Percentiles rank a stretch among this genome's conserved stretches.
These are phyloP conservation scores for Trypoxylon attenuatum DNA, from an alignment of 2,888 invertebrate species.

Conservation along the genomic window DNA sequence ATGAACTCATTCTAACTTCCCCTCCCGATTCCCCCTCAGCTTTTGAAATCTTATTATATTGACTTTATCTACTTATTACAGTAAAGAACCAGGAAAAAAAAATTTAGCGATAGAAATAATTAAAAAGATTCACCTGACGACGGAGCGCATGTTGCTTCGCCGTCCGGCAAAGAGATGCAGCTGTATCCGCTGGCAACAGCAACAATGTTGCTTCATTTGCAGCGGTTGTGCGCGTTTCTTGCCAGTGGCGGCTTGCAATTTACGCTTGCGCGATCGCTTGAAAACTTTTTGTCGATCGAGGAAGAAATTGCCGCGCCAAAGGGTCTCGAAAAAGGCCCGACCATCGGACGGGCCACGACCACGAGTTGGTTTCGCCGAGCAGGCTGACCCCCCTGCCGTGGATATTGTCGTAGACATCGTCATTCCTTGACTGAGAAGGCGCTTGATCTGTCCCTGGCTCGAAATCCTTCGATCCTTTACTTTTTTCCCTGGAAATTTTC, in stretches of 20 bases:
- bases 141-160: conserved; percentile 67
- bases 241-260: conserved; percentile 61
- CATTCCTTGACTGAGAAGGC: conserved; percentile 37
- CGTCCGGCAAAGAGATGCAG: conserved; percentile 69
- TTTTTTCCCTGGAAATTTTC: no score
- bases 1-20: no score
- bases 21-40: no score
- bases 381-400: no score
- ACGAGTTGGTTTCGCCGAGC: conserved; percentile 61
- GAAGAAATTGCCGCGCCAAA: conserved; percentile 82
- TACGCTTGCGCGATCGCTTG: conserved; percentile 67
- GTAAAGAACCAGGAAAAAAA: neutral
- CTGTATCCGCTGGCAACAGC: conserved; percentile 70
- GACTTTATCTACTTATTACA: neutral
- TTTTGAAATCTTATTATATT: neutral
- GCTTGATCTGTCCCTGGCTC: neutral
- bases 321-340: conserved; percentile 82
- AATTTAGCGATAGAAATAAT: no score
- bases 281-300: conserved; percentile 67
- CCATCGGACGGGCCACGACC: conserved; percentile 77
- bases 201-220: conserved; percentile 61
- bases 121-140: conserved; percentile 68
- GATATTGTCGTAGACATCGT: conserved; percentile 70
- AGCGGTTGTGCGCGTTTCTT: conserved; percentile 63
- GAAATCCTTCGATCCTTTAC: neutral